Evolutionary conservation across 2,888 invertebrate genomes (phyloP).

Genomic region (Heliconius erato): DNA sequence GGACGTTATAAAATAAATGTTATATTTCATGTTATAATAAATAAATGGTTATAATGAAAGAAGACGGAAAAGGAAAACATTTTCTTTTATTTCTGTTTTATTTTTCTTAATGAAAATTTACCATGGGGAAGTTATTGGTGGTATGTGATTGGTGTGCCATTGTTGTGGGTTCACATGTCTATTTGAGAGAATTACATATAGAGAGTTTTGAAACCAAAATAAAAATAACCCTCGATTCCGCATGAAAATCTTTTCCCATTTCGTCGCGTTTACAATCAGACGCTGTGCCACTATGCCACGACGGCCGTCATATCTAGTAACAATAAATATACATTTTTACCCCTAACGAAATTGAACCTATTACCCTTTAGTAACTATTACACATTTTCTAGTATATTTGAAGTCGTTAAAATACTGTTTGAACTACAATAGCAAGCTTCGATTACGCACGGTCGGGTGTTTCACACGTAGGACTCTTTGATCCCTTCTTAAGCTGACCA

Average conservation of each 20-base stretch:
- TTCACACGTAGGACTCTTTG: constrained; percentile 23
- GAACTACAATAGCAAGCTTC: constrained; percentile 9
- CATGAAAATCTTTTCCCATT: not conserved
- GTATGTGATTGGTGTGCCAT: no score
- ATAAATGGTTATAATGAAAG: not conserved
- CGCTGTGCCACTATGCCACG: not conserved
- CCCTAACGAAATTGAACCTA: not conserved
- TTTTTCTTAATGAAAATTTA: no score
- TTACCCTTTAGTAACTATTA: no score
- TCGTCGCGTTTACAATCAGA: not conserved
- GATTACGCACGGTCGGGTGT: constrained; percentile 19
- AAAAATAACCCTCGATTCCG: not conserved
- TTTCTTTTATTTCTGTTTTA: not conserved
- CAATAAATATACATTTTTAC: not conserved
- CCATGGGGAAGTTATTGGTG: no score
- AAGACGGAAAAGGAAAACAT: not conserved
- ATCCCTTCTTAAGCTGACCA: constrained; percentile 35
- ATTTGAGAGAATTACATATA: no score
- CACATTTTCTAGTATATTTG: not conserved
- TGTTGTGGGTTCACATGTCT: no score
- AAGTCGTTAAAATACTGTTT: constrained; percentile 9
- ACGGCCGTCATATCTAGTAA: not conserved
- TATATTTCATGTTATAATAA: constrained; percentile 2
- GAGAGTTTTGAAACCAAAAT: no score
- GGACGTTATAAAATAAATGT: not conserved